These are phyloP conservation scores for Drosophila koepferae DNA, from an alignment of 2,888 invertebrate genomes.

Conservation along the genomic window DNA sequence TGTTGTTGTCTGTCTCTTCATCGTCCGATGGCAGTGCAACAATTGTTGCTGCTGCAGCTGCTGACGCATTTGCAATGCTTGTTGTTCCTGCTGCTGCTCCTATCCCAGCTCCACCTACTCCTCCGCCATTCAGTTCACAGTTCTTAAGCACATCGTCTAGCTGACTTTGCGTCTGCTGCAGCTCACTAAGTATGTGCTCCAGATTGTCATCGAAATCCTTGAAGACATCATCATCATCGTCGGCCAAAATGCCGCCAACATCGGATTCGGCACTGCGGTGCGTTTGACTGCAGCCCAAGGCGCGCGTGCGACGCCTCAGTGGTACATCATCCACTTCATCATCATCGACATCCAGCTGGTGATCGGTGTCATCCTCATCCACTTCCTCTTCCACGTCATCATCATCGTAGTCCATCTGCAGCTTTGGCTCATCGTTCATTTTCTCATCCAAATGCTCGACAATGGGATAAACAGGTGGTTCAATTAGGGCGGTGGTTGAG, in stretches of 20 bases:
- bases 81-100: not conserved
- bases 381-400: slow-evolving; percentile 62
- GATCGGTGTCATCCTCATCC: slow-evolving; percentile 50
- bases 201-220: slow-evolving; percentile 82
- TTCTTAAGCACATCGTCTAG: slow-evolving; percentile 72
- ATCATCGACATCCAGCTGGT: slow-evolving; percentile 86
- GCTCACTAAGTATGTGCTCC: slow-evolving; percentile 78
- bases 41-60: not conserved
- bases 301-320: slow-evolving; percentile 62
- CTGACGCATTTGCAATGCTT: slow-evolving; percentile 1
- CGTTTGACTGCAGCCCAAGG: slow-evolving; percentile 67
- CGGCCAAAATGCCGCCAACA: slow-evolving; percentile 78
- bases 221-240: slow-evolving; percentile 76
- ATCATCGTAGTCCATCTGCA: slow-evolving; percentile 8
- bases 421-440: slow-evolving; percentile 86
- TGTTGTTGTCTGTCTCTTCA: slow-evolving; percentile 89
- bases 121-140: slow-evolving; percentile 26
- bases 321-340: slow-evolving; percentile 76
- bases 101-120: not conserved
- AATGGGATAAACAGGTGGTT: slow-evolving; percentile 89
- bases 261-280: slow-evolving; percentile 81
- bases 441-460: slow-evolving; percentile 93
- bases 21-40: slow-evolving; percentile 72
- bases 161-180: slow-evolving; percentile 76
- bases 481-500: slow-evolving; percentile 82